Evolutionary conservation across 2,797 vertebrate species (phyloP), one percentile per base, ranked within the genome.

Genomic region (Hydrolagus colliei): DNA sequence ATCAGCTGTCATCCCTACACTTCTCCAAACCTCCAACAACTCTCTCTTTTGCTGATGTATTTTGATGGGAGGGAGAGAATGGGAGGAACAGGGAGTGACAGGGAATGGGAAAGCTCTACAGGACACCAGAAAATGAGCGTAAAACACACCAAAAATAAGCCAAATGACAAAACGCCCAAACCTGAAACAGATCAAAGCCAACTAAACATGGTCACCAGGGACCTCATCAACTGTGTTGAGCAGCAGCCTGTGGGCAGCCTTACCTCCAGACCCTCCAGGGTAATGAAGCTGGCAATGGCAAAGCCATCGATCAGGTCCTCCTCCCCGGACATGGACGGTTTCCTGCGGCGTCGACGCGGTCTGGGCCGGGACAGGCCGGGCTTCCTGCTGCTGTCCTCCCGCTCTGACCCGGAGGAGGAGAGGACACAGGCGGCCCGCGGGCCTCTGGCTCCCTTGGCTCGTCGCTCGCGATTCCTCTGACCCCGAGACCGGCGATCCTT

Each of bases 271-370:
- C 95, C 97, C 91, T 97, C 96, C 91, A 98, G 93, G 88, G 96
- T 96, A 91, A 97, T 94, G 87, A 97, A 98, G 88, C 96, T 97
- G 35, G 95, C 92, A 92, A 98, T 96, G 89, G 96, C 97, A 91
- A 98, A 98, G 86, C 97, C 97, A 89, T 98, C 97, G 73, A 98
- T 97, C 95, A 98, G 94, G 95, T 98, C 97, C 92, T 98, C 97
- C 88, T 98, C 97, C 41, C 95, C 96, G 73, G 96, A 97, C 86
- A 94, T 95, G 89, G 96, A 97, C 91, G 96, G 96, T 91, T 96
- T 94, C 88, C 96, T 93, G 93, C 97, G 97, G 89, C 97, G 95
- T 86, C 96, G 92, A 6, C 96, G 97, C 87, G 97, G 97, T 88
- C 95, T 93, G 86, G 96, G 96, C 77, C 96, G 95, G 89, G 96